Conservation (phyloP, 2,113 vertebrate genomes). For the Alectura lathami region DNA sequence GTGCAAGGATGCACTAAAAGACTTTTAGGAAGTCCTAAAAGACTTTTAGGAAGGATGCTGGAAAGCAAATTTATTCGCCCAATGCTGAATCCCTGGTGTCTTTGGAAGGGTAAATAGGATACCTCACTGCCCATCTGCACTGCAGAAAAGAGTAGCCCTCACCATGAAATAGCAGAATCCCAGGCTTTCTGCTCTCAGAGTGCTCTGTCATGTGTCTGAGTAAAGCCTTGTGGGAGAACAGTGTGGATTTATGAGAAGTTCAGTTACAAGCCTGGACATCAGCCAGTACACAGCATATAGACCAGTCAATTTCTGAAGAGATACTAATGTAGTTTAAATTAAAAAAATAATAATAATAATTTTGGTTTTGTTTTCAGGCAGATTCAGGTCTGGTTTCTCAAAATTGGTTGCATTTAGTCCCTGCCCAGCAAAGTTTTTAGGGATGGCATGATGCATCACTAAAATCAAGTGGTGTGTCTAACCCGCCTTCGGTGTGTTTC, state of each 20-base stretch:
- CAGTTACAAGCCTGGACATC: not conserved
- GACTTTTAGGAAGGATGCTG: not conserved
- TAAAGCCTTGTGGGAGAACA: not conserved
- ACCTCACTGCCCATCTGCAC: fast-evolving
- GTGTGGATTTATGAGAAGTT: not conserved
- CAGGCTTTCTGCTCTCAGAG: not conserved
- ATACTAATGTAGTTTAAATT: not conserved
- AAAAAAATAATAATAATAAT: no score
- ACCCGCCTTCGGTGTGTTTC: not conserved
- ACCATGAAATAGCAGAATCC: not conserved
- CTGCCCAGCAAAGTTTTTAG: not conserved
- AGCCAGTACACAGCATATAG: not conserved
- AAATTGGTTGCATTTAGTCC: not conserved
- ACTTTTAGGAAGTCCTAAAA: not conserved
- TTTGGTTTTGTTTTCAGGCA: not conserved
- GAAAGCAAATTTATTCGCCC: not conserved
- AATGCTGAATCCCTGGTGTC: not conserved
- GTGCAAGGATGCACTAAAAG: not conserved
- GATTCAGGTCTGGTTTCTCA: not conserved
- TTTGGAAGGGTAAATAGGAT: not conserved
- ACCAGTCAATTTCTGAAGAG: not conserved
- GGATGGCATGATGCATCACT: not conserved
- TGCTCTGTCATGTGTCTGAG: not conserved
- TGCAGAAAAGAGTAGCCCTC: not conserved
- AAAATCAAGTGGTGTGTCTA: not conserved